A percentile compares a stretch with the other conserved stretches of the same genome.
Evolutionary conservation across 2,888 invertebrate species (phyloP).

Genomic region (Epiblema foenella): DNA sequence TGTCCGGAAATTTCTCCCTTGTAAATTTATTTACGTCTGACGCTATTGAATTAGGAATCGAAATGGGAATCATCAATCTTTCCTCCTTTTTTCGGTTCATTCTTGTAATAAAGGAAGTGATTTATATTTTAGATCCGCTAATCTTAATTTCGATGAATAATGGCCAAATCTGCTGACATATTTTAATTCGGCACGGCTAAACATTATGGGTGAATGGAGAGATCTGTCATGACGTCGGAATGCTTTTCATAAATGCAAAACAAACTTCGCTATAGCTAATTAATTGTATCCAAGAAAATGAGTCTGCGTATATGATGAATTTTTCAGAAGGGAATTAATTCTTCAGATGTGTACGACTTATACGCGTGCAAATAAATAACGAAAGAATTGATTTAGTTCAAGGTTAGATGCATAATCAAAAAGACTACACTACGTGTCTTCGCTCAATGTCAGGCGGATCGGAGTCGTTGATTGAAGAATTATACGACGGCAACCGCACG

Average conservation of each 20-base stretch:
- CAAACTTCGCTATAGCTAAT: background rate
- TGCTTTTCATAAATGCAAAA: background rate
- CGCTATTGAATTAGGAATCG: slow-evolving; percentile 44
- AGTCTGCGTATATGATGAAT: background rate
- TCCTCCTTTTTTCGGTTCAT: slow-evolving; percentile 27
- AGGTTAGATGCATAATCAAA: slow-evolving; percentile 60
- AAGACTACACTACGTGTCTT: slow-evolving; percentile 47
- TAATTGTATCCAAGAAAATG: slow-evolving; percentile 6
- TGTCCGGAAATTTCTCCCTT: slow-evolving; percentile 49
- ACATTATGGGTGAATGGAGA: background rate
- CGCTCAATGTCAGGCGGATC: slow-evolving; percentile 60
- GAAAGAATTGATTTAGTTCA: slow-evolving; percentile 61
- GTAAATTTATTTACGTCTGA: slow-evolving; percentile 41
- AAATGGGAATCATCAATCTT: slow-evolving; percentile 41
- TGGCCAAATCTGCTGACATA: slow-evolving; percentile 7
- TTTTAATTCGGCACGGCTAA: background rate
- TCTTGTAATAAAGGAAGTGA: slow-evolving; percentile 27
- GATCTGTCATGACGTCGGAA: background rate
- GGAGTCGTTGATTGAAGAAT: slow-evolving; percentile 64
- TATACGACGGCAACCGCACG: slow-evolving; percentile 61
- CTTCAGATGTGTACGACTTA: background rate
- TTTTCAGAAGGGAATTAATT: background rate
- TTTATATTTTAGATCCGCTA: slow-evolving; percentile 24
- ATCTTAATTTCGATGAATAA: slow-evolving; percentile 12
- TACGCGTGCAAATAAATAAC: slow-evolving; percentile 50